A percentile compares a stretch with the other conserved stretches of the same genome.
These are phyloP conservation scores for Drosophila varians DNA, from an alignment of 1,140 invertebrate genomes.

Conservation along the genomic window DNA sequence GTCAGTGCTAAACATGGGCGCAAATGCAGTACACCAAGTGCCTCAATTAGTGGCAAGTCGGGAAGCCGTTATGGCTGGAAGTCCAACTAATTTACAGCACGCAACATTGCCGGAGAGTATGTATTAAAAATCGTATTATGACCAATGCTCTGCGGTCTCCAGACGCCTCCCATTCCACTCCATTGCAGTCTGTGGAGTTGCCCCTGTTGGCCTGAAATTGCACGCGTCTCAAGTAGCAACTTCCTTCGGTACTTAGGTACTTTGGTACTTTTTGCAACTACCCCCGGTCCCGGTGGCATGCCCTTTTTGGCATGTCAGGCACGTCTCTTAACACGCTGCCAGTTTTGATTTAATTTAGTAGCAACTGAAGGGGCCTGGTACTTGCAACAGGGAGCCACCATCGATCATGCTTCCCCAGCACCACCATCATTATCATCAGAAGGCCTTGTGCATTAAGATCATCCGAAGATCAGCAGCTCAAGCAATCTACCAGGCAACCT, in stretches of 20 bases:
- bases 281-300: neutral
- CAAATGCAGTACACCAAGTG: conserved; percentile 26
- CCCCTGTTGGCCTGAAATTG: conserved; percentile 9
- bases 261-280: conserved; percentile 3
- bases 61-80: conserved; percentile 48
- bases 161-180: neutral
- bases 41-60: conserved; percentile 12
- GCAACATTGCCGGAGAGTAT: conserved; percentile 58
- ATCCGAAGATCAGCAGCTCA: conserved; percentile 53
- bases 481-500: conserved; percentile 72
- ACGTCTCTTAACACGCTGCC: conserved; percentile 79
- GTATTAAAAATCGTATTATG: conserved; percentile 41
- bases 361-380: conserved; percentile 34
- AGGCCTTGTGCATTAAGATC: conserved; percentile 41
- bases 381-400: conserved; percentile 53
- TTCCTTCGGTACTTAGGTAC: conserved; percentile 39
- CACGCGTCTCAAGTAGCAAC: conserved; percentile 73
- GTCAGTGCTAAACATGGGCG: conserved; percentile 49
- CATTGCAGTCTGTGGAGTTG: neutral
- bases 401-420: conserved; percentile 56
- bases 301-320: conserved; percentile 66
- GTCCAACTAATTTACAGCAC: conserved; percentile 66
- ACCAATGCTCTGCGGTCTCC: conserved; percentile 5
- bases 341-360: conserved; percentile 81
- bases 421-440: conserved; percentile 21